Base-by-base conservation (phyloP, 2,797 vertebrate genomes). In the Hemitrygon akajei region DNA sequence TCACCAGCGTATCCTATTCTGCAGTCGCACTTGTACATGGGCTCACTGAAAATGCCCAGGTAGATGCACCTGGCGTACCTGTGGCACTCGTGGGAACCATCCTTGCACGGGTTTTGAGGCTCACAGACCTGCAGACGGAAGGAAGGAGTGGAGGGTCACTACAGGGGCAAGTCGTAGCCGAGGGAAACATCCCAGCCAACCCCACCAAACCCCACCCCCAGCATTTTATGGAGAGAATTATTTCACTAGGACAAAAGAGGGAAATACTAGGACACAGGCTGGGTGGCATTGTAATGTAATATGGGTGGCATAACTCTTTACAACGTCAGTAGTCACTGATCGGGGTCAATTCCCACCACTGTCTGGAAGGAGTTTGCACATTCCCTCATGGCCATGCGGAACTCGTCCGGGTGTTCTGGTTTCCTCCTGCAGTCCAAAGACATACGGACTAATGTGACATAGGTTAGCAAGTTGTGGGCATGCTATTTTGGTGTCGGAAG, bases 21-120 rank as follows among this genome's bases (percentile, higher is more conserved):
- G 94, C 99, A 99, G 95, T 99, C 98, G 47, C 99, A 99, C 95
- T 99, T 99, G 96, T 98, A 99, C 98, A 99, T 98, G 1, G 99
- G 98, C 94, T 99, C 98, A 40, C 97, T 99, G 96, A 99, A 99
- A 95, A 99, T 98, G 82, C 98, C 98, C 95, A 99, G 96, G 95
- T 99, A 99, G 95, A 99, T 97, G 95, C 99, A 99, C 87, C 99
- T 98, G 0, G 99, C 97, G 4, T 96, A 98, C 95, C 95, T 98
- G 96, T 99, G 98, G 95, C 99, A 99, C 95, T 94, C 97, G 96
- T 99, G 98, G 0, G 98, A 99, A 95, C 97, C 97, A 95, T 99
- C 99, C 94, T 97, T 98, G 96, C 99, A 99, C 0, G 98, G 99
- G 94, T 99, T 99, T 95, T 98, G 97, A 1, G 98, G 98, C 95